Evolutionary conservation across 2,888 invertebrate species (phyloP).

Genomic region (Limnephilus rhombicus): DNA sequence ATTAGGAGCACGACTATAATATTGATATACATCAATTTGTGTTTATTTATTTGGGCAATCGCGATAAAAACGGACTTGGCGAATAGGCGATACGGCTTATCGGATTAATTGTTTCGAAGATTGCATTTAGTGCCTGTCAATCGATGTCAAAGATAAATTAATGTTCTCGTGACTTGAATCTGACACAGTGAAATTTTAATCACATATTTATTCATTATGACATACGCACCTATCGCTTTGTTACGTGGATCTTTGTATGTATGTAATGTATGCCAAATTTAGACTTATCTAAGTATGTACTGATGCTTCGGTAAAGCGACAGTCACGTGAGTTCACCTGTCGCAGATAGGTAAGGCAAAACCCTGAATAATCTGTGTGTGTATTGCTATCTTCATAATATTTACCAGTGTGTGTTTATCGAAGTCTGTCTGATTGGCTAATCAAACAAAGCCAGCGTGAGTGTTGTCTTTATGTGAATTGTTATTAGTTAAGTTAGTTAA

Average conservation of each 20-base stretch:
- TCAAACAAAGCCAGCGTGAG: background rate
- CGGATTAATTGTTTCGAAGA: background rate
- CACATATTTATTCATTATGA: background rate
- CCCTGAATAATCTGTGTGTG: background rate
- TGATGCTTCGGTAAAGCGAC: background rate
- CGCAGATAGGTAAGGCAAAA: background rate
- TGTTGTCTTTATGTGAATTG: background rate
- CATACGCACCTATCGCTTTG: background rate
- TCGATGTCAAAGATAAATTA: slow-evolving; percentile 12
- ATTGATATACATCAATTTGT: background rate
- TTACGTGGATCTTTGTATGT: too few relatives aligned
- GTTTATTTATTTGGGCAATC: background rate
- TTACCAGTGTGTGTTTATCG: background rate
- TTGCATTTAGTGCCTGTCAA: background rate
- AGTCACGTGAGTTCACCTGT: background rate
- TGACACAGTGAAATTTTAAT: background rate
- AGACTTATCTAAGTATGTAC: too few relatives aligned
- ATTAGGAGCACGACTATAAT: background rate
- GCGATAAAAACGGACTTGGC: background rate
- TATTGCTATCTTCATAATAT: background rate
- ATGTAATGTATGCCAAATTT: too few relatives aligned
- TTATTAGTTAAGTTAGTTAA: background rate
- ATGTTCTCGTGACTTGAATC: slow-evolving; percentile 9
- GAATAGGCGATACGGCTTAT: slow-evolving; percentile 17
- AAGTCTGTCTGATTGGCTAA: background rate